phyloP scores from a whole-genome alignment of 2,113 vertebrate species.

The Phaethornis superciliosus region DNA sequence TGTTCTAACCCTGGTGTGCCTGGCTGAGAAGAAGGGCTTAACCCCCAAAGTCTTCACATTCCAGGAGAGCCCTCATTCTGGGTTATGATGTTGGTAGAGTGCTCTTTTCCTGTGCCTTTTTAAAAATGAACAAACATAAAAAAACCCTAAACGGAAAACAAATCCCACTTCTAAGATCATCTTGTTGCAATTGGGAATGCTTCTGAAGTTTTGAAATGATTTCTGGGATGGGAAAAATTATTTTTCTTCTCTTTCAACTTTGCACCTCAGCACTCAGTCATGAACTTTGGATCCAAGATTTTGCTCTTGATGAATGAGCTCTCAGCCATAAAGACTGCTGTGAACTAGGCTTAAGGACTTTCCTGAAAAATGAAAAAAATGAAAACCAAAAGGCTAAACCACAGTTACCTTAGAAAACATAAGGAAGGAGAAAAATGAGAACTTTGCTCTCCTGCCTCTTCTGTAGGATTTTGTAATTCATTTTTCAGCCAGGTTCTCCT shows the following conservation, averaged over 20 bases:
- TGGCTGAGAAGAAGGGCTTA: constrained; percentile 14
- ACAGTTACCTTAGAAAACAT: constrained; percentile 7
- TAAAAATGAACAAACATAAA: not conserved
- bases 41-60: not conserved
- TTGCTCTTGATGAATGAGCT: constrained; percentile 51
- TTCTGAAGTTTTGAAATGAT: constrained; percentile 3
- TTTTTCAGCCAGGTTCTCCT: not conserved
- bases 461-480: not conserved
- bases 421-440: not conserved
- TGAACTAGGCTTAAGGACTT: constrained; percentile 47
- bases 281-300: constrained; percentile 34
- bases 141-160: not conserved
- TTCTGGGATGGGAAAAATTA: constrained; percentile 27
- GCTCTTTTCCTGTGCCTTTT: not conserved
- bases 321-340: constrained; percentile 3
- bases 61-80: not conserved
- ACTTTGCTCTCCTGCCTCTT: not conserved
- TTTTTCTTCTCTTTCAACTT: constrained; percentile 38
- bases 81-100: not conserved
- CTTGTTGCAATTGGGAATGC: not conserved
- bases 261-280: constrained; percentile 23
- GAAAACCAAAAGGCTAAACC: constrained; percentile 36
- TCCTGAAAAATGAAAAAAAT: constrained; percentile 32
- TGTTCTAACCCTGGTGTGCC: not conserved
- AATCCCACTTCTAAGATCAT: not conserved